Conservation (phyloP, 2,888 invertebrate species). For the Fragum whitleyi region DNA sequence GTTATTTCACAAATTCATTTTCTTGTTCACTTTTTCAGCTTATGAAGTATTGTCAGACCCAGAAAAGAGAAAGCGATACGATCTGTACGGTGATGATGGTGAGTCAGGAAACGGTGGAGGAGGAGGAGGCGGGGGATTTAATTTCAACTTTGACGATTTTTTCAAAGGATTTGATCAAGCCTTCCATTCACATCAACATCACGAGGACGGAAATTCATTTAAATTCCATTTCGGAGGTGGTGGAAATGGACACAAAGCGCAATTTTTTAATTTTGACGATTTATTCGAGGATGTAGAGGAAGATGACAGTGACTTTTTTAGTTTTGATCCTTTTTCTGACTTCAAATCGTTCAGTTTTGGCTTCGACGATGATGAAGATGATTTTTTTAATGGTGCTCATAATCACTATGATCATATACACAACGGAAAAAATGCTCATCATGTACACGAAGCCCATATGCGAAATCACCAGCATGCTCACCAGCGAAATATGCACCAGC, state of each 20-base stretch:
- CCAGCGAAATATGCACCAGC: conserved; percentile 50
- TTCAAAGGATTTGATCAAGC: conserved; percentile 83
- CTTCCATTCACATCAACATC: conserved; percentile 69
- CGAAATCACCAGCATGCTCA: conserved; percentile 56
- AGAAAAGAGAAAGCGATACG: conserved; percentile 85
- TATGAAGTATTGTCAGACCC: conserved; percentile 86
- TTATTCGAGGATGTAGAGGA: conserved; percentile 82
- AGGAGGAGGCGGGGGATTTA: conserved; percentile 68
- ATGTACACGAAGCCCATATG: conserved; percentile 56
- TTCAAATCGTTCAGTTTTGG: conserved; percentile 80
- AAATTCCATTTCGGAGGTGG: conserved; percentile 65
- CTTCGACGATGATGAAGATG: conserved; percentile 64
- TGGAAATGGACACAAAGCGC: conserved; percentile 63
- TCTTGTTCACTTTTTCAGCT: conserved; percentile 83
- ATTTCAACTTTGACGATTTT: conserved; percentile 85
- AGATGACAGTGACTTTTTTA: conserved; percentile 77
- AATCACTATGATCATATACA: conserved; percentile 63
- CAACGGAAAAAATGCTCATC: conserved; percentile 52
- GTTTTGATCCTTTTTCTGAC: conserved; percentile 82
- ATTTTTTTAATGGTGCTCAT: conserved; percentile 62
- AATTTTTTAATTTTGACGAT: conserved; percentile 83
- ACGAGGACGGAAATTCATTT: conserved; percentile 59
- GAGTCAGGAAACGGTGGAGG: conserved; percentile 69
- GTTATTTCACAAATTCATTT: too few species aligned
- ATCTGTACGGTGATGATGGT: conserved; percentile 85